Percentiles rank a stretch among this genome's conserved stretches.
Evolutionary conservation across 1,140 invertebrate genomes (phyloP).

Genomic region (Adoxophyes honmai): DNA sequence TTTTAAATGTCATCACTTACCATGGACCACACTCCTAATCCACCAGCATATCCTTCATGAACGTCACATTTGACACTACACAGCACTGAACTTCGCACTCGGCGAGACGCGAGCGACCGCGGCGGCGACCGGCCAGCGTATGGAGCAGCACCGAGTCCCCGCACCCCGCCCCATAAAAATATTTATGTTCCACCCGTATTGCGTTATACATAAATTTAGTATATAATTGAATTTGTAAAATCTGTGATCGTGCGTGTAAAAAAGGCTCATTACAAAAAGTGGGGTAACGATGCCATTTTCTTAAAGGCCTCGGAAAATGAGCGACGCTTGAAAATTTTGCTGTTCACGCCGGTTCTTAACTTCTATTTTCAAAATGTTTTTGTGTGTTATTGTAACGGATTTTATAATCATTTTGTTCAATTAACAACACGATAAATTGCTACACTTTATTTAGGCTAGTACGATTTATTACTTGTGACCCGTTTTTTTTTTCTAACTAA

Average conservation of each 20-base stretch:
- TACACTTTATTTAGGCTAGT: no score
- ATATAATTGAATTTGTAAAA: not conserved
- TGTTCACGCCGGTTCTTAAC: no score
- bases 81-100: not conserved
- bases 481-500: no score
- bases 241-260: no score
- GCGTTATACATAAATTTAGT: constrained; percentile 37
- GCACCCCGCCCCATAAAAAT: constrained; percentile 44
- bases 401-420: no score
- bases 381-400: no score
- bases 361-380: no score
- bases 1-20: not conserved
- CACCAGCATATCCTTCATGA: not conserved
- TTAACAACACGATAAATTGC: no score
- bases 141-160: constrained; percentile 32
- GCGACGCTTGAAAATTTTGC: no score
- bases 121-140: constrained; percentile 35
- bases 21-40: not conserved
- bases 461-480: no score
- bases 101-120: constrained; percentile 27
- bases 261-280: not conserved
- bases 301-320: no score
- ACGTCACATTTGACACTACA: not conserved
- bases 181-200: constrained; percentile 38
- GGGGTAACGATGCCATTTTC: no score